phyloP scores from a whole-genome alignment of 2,797 vertebrate genomes.

The Siniperca obscura region DNA sequence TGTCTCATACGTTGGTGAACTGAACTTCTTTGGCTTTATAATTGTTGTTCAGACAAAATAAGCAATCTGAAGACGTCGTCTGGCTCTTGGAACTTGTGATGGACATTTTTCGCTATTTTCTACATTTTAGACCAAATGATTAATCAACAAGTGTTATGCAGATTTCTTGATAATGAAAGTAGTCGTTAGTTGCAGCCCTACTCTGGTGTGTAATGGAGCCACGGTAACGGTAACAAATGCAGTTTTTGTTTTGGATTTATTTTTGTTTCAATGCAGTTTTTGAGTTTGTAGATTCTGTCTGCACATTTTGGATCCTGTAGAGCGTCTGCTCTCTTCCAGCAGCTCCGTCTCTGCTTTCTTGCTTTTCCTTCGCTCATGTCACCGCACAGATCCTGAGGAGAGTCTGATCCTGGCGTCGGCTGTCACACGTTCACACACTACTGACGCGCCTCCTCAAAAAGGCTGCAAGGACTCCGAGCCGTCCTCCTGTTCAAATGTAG shows the following conservation, averaged over 20 bases:
- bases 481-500: conserved; percentile 6
- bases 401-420: not conserved
- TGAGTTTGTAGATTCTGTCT: not conserved
- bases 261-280: not conserved
- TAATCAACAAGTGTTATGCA: not conserved
- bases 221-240: not conserved
- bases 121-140: not conserved
- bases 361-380: not conserved
- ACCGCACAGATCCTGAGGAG: not conserved
- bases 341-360: not conserved
- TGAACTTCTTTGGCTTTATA: not conserved
- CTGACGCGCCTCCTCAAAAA: not conserved
- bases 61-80: not conserved
- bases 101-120: not conserved
- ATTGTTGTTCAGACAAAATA: not conserved
- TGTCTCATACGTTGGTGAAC: not conserved
- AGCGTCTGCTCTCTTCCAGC: not conserved
- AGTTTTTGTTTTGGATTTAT: not conserved
- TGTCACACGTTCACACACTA: not conserved
- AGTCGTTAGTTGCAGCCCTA: not conserved
- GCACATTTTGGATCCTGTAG: not conserved
- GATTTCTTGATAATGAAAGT: not conserved
- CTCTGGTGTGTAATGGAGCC: not conserved
- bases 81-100: not conserved
- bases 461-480: not conserved